phyloP scores from a whole-genome alignment of 2,888 invertebrate species.

The Lasioglossum calceatum region DNA sequence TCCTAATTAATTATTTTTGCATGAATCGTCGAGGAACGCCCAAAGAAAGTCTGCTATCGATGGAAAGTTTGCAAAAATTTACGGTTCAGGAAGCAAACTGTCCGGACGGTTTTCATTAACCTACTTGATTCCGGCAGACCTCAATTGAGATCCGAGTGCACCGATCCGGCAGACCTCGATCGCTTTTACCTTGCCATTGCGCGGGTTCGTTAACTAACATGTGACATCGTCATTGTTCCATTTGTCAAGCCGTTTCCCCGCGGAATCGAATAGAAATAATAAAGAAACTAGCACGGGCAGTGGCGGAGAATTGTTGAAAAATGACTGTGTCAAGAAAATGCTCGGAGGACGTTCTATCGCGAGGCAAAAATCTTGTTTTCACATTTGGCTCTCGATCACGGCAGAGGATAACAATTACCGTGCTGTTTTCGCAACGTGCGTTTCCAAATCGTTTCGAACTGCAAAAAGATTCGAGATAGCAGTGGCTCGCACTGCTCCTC shows the following conservation, averaged over 20 bases:
- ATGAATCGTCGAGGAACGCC: not conserved
- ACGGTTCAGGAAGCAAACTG: constrained; percentile 42
- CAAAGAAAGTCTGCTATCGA: constrained; percentile 20
- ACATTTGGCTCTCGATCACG: constrained; percentile 29
- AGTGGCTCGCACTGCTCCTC: too few species aligned
- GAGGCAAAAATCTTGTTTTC: constrained; percentile 11
- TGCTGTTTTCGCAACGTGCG: constrained; percentile 26
- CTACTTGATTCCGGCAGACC: constrained; percentile 44
- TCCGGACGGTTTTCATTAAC: constrained; percentile 47
- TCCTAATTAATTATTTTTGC: not conserved
- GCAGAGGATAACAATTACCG: constrained; percentile 43
- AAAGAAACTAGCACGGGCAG: not conserved
- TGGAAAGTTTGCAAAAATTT: constrained; percentile 51
- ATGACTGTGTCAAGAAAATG: not conserved
- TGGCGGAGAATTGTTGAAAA: not conserved
- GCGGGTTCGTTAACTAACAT: constrained; percentile 3
- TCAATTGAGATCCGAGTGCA: constrained; percentile 31
- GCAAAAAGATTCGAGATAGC: constrained; percentile 30
- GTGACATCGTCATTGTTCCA: constrained; percentile 6
- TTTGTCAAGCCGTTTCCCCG: not conserved
- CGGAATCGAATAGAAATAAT: too few species aligned
- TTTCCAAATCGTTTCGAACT: constrained; percentile 40
- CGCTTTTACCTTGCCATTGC: constrained; percentile 26
- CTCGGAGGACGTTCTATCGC: constrained; percentile 2
- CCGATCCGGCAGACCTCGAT: constrained; percentile 48